Evolutionary conservation across 2,113 vertebrate genomes (phyloP).

Genomic region (Ondatra zibethicus): DNA sequence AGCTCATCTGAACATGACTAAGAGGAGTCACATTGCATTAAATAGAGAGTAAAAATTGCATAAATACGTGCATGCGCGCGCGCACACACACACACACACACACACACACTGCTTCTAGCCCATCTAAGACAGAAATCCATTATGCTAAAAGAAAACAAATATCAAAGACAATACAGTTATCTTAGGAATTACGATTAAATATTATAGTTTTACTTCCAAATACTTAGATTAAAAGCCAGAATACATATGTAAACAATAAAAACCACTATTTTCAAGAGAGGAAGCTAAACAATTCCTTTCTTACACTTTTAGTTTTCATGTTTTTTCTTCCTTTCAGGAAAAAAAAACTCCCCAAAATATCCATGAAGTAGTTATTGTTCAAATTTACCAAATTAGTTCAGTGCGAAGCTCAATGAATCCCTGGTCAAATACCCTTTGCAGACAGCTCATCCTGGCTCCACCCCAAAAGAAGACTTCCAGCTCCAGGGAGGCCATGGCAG

Average conservation of each 20-base stretch:
- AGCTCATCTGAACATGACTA: constrained; percentile 35
- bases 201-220: background rate
- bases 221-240: background rate
- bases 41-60: background rate
- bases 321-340: background rate
- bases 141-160: background rate
- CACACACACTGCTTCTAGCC: background rate
- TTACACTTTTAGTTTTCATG: constrained; percentile 53
- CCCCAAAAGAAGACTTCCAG: background rate
- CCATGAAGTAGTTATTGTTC: background rate
- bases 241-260: background rate
- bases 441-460: background rate
- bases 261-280: constrained; percentile 69
- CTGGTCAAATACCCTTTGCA: background rate
- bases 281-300: constrained; percentile 19
- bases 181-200: background rate
- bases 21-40: background rate
- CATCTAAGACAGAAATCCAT: background rate
- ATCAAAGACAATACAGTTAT: background rate
- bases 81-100: background rate
- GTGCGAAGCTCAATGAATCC: background rate
- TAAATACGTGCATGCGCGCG: background rate
- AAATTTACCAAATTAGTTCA: background rate
- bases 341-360: background rate
- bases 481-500: background rate